phyloP scores from a whole-genome alignment of 2,797 vertebrate species.

The Distichodus sexfasciatus region DNA sequence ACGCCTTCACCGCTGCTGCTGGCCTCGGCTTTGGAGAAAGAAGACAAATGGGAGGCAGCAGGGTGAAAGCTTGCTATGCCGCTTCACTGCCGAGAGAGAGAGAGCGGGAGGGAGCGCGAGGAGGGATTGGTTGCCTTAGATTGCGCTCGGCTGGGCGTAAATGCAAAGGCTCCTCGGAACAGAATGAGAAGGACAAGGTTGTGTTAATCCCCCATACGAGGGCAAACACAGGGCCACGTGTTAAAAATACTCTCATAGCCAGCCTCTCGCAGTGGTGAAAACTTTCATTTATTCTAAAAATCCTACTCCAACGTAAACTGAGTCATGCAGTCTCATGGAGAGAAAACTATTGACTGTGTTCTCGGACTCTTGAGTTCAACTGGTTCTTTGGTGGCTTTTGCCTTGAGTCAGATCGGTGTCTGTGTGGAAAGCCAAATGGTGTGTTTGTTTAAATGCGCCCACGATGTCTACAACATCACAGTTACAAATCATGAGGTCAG shows the following conservation, averaged over 20 bases:
- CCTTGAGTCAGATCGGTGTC: constrained; percentile 9
- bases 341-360: constrained; percentile 38
- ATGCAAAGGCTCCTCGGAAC: constrained; percentile 64
- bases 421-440: no score
- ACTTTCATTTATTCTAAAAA: no score
- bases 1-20: neutral
- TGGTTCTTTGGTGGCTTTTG: neutral
- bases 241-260: constrained; percentile 52
- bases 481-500: no score
- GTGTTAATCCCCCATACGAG: constrained; percentile 68
- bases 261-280: neutral
- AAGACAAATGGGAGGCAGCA: constrained; percentile 51
- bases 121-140: constrained; percentile 69
- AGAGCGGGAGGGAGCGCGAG: constrained; percentile 65
- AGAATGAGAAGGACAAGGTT: constrained; percentile 59
- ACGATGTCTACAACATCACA: no score
- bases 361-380: neutral
- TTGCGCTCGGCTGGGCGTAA: constrained; percentile 69
- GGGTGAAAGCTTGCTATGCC: constrained; percentile 26
- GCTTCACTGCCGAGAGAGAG: constrained; percentile 43
- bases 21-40: constrained; percentile 2
- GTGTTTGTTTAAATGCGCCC: no score
- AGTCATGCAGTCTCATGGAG: constrained; percentile 57
- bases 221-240: constrained; percentile 59
- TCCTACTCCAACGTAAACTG: constrained; percentile 4